Percentiles rank a stretch among this genome's conserved stretches.
These are phyloP conservation scores for Chaetoderma sp. DNA, from an alignment of 2,888 invertebrate genomes.

Conservation along the genomic window DNA sequence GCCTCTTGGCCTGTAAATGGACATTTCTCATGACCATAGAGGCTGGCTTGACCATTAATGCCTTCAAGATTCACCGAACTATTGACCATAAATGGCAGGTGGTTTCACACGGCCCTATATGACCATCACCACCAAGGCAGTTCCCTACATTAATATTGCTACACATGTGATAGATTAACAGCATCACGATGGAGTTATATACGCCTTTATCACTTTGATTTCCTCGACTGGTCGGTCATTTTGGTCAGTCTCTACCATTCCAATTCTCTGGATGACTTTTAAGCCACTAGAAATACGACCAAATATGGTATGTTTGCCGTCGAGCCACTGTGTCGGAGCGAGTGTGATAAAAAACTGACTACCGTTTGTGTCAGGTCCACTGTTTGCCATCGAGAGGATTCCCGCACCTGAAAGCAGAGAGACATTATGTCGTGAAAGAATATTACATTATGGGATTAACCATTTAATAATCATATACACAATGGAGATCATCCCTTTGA, in stretches of 20 bases:
- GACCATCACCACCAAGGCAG: no score
- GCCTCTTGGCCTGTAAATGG: no score
- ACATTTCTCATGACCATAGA: no score
- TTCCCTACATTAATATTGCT: no score
- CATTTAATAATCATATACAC: not conserved
- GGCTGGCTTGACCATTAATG: no score
- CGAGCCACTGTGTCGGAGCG: constrained; percentile 97
- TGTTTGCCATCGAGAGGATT: constrained; percentile 97
- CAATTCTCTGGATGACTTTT: constrained; percentile 91
- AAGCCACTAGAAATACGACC: constrained; percentile 89
- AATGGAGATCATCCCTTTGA: not conserved
- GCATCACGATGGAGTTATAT: constrained; percentile 42
- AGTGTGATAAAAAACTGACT: constrained; percentile 98
- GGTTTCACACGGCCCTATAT: no score
- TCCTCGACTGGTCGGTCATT: constrained; percentile 84
- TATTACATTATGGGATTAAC: not conserved
- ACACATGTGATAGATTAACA: no score
- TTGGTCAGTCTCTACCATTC: constrained; percentile 92
- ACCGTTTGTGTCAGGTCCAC: constrained; percentile 95
- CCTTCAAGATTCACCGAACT: no score
- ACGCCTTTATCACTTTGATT: constrained; percentile 59
- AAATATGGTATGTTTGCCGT: constrained; percentile 97
- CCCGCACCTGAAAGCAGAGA: constrained; percentile 76
- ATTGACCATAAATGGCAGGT: no score
- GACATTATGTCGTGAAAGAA: no score